phyloP scores from a whole-genome alignment of 2,797 vertebrate genomes.

The Enteromius radiatus region DNA sequence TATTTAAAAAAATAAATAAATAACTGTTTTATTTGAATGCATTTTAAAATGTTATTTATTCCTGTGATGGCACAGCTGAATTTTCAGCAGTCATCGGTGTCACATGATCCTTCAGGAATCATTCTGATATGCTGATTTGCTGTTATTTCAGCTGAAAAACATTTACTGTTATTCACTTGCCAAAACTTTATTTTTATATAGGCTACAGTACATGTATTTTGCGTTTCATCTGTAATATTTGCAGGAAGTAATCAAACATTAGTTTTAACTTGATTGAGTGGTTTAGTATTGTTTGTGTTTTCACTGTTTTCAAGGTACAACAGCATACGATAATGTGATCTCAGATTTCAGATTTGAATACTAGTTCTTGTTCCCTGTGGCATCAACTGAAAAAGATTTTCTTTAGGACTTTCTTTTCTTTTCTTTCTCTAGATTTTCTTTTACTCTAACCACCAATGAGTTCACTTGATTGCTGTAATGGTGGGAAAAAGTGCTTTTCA shows the following conservation, averaged over 20 bases:
- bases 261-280: background rate
- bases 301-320: background rate
- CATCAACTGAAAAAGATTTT: slow-evolving; percentile 1
- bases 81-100: background rate
- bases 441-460: background rate
- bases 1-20: background rate
- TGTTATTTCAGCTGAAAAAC: no score
- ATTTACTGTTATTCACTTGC: no score
- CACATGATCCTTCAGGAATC: background rate
- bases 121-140: no score
- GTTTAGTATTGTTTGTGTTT: background rate
- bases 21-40: background rate
- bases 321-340: background rate
- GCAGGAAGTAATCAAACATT: background rate
- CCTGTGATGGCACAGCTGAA: background rate
- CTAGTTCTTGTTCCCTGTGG: background rate
- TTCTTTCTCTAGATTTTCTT: no score
- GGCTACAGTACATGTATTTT: no score
- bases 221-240: background rate
- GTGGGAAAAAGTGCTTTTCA: no score
- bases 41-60: background rate
- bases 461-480: background rate
- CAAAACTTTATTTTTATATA: background rate
- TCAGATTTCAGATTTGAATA: background rate
- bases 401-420: no score